These are phyloP conservation scores for Engraulis encrasicolus DNA, from an alignment of 2,113 vertebrate species.

Conservation along the genomic window DNA sequence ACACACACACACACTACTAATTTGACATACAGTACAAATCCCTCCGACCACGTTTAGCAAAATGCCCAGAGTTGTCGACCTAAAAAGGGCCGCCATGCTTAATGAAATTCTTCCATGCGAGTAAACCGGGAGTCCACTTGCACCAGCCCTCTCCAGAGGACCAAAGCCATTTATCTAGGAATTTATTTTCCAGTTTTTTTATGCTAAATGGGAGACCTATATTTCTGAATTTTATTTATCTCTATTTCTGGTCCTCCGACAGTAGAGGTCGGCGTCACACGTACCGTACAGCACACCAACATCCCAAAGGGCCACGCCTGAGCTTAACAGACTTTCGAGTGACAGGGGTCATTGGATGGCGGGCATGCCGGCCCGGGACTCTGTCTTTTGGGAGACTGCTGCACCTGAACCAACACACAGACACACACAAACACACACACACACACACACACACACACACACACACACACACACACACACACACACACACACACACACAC, in stretches of 20 bases:
- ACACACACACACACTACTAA: neutral
- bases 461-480: neutral
- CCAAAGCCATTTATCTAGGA: neutral
- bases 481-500: neutral
- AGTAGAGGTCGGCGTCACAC: neutral
- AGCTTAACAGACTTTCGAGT: neutral
- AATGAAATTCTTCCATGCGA: neutral
- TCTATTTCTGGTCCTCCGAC: slow-evolving; percentile 1
- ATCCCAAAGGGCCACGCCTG: neutral
- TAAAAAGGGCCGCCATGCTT: neutral
- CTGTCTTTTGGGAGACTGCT: neutral
- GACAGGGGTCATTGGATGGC: neutral
- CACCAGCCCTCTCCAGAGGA: neutral
- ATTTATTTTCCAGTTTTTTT: neutral
- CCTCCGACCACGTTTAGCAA: neutral
- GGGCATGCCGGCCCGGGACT: neutral
- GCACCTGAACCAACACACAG: neutral
- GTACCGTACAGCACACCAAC: too few relatives aligned
- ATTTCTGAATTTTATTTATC: too few relatives aligned
- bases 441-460: neutral
- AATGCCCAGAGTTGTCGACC: slow-evolving; percentile 1
- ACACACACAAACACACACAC: neutral
- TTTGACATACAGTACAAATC: slow-evolving; percentile 14
- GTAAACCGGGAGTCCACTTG: neutral
- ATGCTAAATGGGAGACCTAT: neutral